Evolutionary conservation across 2,888 invertebrate genomes (phyloP).

Genomic region (Mythimna ferrago): DNA sequence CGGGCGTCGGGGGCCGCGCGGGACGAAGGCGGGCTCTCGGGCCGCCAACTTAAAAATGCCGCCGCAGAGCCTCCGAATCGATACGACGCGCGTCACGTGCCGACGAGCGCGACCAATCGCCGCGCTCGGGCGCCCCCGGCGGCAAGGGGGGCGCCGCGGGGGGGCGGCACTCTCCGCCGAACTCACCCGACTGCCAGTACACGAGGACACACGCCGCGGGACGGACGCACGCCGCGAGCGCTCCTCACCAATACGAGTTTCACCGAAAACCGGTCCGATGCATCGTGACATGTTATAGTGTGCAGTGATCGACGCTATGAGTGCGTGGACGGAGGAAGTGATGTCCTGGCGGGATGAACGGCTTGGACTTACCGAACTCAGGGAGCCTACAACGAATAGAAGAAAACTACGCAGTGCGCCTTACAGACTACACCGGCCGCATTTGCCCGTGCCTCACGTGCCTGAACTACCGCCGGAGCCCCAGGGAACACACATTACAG

Average conservation of each 20-base stretch:
- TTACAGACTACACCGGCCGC: conserved; percentile 93
- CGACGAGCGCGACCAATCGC: conserved; percentile 88
- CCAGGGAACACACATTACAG: conserved; percentile 94
- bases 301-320: conserved; percentile 83
- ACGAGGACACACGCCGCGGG: conserved; percentile 76
- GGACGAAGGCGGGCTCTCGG: conserved; percentile 87
- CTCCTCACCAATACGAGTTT: conserved; percentile 74
- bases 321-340: conserved; percentile 89
- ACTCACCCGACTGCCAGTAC: conserved; percentile 76
- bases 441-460: conserved; percentile 88
- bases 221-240: conserved; percentile 74
- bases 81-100: conserved; percentile 94
- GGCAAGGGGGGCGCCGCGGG: conserved; percentile 67
- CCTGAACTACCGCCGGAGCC: conserved; percentile 87
- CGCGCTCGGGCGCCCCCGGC: conserved; percentile 81
- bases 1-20: conserved; percentile 83
- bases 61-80: conserved; percentile 95
- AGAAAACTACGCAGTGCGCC: conserved; percentile 91
- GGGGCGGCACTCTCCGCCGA: conserved; percentile 67
- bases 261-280: conserved; percentile 86
- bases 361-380: conserved; percentile 85
- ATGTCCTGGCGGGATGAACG: conserved; percentile 87
- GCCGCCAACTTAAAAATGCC: conserved; percentile 94
- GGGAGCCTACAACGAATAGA: conserved; percentile 84
- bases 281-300: conserved; percentile 86